Conservation (phyloP, 2,113 vertebrate species). For the Erythrocercus mccallii region DNA sequence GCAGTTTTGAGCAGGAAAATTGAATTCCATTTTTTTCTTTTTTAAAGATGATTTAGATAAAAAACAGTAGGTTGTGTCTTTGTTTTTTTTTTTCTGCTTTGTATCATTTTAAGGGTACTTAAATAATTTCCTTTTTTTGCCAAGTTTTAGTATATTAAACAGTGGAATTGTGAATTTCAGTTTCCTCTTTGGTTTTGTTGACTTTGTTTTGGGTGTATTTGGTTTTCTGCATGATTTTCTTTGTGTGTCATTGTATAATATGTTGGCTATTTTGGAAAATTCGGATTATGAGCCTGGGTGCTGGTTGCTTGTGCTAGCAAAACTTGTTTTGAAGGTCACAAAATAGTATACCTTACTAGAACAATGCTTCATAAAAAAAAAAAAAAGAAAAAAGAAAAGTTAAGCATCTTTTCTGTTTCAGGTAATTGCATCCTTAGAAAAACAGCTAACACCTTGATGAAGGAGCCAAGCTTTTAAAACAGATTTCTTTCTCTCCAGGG, state of each 20-base stretch:
- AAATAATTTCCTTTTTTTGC: background rate
- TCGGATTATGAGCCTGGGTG: background rate
- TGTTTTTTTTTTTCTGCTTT: background rate
- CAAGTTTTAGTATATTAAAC: background rate
- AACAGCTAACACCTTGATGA: background rate
- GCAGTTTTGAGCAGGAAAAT: background rate
- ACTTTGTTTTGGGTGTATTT: background rate
- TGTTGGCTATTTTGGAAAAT: background rate
- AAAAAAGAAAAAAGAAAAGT: background rate
- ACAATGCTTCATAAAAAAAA: background rate
- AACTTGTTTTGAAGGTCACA: background rate
- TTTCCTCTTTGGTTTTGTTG: background rate
- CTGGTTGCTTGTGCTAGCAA: background rate
- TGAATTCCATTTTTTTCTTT: accelerated
- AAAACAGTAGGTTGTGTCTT: background rate
- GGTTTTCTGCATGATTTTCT: background rate
- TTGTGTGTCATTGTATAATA: background rate
- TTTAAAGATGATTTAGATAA: background rate
- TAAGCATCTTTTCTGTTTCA: background rate
- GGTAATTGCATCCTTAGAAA: background rate
- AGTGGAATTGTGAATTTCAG: background rate
- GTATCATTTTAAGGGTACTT: background rate
- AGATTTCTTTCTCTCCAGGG: background rate
- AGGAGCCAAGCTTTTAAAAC: background rate
- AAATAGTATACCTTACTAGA: background rate